phyloP scores from a whole-genome alignment of 2,888 invertebrate genomes.

The Callinectes sapidus region DNA sequence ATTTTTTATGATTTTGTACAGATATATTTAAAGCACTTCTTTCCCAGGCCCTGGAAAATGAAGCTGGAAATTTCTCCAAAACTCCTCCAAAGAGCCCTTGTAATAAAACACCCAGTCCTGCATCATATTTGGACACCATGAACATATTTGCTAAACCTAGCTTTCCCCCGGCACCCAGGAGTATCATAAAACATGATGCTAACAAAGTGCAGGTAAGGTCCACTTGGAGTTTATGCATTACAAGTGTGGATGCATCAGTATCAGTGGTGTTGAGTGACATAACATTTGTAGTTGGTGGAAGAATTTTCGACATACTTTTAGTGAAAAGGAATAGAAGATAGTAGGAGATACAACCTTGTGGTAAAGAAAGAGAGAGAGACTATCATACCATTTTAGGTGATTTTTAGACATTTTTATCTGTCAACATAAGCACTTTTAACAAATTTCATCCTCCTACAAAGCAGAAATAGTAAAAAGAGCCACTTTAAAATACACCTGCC shows the following conservation, averaged over 20 bases:
- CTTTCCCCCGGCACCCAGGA: background rate
- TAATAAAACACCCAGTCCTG: background rate
- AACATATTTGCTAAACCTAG: background rate
- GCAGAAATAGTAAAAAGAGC: no score
- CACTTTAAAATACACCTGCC: no score
- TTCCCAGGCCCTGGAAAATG: background rate
- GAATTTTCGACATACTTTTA: background rate
- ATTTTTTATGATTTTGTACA: background rate
- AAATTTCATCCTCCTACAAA: no score
- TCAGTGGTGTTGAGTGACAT: background rate
- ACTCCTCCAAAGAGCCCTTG: background rate
- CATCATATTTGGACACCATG: background rate
- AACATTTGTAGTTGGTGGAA: background rate
- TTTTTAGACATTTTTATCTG: no score
- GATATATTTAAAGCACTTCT: background rate
- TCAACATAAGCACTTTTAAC: no score
- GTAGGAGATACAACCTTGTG: no score
- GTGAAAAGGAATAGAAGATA: no score
- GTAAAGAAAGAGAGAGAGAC: background rate
- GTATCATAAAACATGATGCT: background rate
- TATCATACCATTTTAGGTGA: no score
- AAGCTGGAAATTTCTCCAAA: background rate
- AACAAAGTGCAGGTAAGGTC: constrained; percentile 2
- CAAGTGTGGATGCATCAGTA: background rate
- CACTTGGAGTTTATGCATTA: background rate